phyloP scores from a whole-genome alignment of 2,797 vertebrate genomes.

The Chaetophractus vellerosus region DNA sequence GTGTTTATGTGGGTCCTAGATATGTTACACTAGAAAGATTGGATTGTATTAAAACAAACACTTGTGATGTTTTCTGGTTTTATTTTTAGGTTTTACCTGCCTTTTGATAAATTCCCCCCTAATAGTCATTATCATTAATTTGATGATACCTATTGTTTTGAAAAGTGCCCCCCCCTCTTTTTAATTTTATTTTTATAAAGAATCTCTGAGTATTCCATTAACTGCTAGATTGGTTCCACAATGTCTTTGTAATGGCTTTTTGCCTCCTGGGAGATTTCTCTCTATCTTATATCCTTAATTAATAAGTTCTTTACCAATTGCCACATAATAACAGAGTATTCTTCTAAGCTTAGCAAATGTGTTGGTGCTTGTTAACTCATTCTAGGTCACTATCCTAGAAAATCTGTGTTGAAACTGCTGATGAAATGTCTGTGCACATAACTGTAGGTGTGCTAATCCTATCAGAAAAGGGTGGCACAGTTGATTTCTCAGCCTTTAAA shows the following conservation, averaged over 20 bases:
- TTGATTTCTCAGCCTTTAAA: not conserved
- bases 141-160: constrained; percentile 73
- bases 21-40: not conserved
- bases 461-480: not conserved
- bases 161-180: constrained; percentile 32
- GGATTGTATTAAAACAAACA: constrained; percentile 43
- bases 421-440: not conserved
- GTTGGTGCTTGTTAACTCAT: constrained; percentile 76
- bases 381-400: constrained; percentile 38
- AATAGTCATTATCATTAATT: constrained; percentile 61
- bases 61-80: not conserved
- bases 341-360: constrained; percentile 75
- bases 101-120: constrained; percentile 6
- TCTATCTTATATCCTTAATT: constrained; percentile 86
- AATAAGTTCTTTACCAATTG: constrained; percentile 87
- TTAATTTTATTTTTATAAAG: constrained; percentile 36
- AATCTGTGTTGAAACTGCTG: not conserved
- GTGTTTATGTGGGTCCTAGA: constrained; percentile 21
- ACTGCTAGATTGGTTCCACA: constrained; percentile 84
- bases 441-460: not conserved
- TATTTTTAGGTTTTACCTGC: constrained; percentile 28
- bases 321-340: constrained; percentile 80
- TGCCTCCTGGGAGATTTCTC: constrained; percentile 82
- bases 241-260: constrained; percentile 85
- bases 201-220: constrained; percentile 82